phyloP scores from a whole-genome alignment of 2,797 vertebrate species.

The Oryzias dopingdopingensis region DNA sequence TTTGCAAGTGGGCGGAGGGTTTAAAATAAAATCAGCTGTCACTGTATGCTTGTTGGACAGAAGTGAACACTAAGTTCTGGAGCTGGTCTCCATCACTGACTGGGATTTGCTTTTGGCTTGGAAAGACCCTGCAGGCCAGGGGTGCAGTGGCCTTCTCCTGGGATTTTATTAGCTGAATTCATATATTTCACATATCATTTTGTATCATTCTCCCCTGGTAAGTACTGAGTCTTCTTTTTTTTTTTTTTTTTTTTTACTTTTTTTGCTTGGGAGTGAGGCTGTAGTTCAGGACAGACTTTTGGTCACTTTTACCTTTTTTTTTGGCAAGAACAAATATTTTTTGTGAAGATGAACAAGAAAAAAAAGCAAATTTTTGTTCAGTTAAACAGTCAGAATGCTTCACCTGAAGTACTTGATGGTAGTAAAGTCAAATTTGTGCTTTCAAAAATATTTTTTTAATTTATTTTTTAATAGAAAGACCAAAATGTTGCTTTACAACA shows the following conservation, averaged over 20 bases:
- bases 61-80: slow-evolving; percentile 77
- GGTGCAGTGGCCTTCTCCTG: slow-evolving; percentile 63
- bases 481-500: no score
- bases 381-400: no score
- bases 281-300: no score
- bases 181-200: slow-evolving; percentile 25
- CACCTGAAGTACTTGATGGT: no score
- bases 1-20: slow-evolving; percentile 71
- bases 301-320: no score
- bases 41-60: slow-evolving; percentile 74
- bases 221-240: slow-evolving; percentile 37
- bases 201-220: slow-evolving; percentile 62
- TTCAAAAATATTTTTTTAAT: no score
- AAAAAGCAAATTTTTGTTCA: no score
- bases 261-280: slow-evolving; percentile 12
- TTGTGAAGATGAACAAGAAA: no score
- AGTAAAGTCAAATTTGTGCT: no score
- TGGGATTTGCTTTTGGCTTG: slow-evolving; percentile 70
- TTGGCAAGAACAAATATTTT: no score
- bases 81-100: slow-evolving; percentile 85
- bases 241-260: not conserved
- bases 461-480: no score
- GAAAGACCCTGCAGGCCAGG: slow-evolving; percentile 73
- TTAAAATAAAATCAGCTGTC: slow-evolving; percentile 90
- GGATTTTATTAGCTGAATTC: slow-evolving; percentile 74